phyloP scores from a whole-genome alignment of 2,888 invertebrate species.

The Bhutanitis thaidina region DNA sequence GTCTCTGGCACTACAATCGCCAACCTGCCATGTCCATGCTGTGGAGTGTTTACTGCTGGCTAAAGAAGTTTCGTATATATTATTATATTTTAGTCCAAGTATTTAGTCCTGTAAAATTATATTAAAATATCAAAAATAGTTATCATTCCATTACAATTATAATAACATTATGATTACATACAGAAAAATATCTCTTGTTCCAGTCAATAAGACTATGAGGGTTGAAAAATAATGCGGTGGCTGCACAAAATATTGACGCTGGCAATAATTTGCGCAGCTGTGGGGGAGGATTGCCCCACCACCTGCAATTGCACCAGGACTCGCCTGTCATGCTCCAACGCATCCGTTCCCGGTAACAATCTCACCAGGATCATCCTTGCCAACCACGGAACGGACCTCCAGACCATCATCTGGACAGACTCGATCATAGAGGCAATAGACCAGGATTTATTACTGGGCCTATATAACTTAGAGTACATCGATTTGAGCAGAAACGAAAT shows the following conservation, averaged over 20 bases:
- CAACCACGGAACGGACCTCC: conserved; percentile 49
- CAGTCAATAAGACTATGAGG: conserved; percentile 76
- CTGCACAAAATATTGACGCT: conserved; percentile 74
- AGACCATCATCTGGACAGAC: conserved; percentile 77
- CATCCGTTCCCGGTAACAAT: conserved; percentile 37
- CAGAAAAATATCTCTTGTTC: conserved; percentile 48
- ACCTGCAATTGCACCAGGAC: conserved; percentile 54
- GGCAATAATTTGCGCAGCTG: conserved; percentile 70
- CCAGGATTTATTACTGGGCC: conserved; percentile 61
- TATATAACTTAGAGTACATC: conserved; percentile 71
- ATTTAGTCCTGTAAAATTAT: too few relatives aligned
- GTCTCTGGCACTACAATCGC: too few relatives aligned
- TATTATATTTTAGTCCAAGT: too few relatives aligned
- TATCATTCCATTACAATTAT: background rate
- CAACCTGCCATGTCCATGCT: too few relatives aligned
- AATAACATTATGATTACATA: too few relatives aligned
- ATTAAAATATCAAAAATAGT: too few relatives aligned
- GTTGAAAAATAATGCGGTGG: conserved; percentile 78
- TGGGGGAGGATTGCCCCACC: conserved; percentile 50
- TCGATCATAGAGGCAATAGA: conserved; percentile 75
- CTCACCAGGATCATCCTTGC: conserved; percentile 41
- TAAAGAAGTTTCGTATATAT: too few relatives aligned
- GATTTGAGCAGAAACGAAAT: conserved; percentile 84
- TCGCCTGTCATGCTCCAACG: conserved; percentile 49
- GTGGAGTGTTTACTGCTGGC: too few relatives aligned